These are phyloP conservation scores for Xiphophorus maculatus DNA, from an alignment of 2,113 vertebrate genomes.

Conservation along the genomic window DNA sequence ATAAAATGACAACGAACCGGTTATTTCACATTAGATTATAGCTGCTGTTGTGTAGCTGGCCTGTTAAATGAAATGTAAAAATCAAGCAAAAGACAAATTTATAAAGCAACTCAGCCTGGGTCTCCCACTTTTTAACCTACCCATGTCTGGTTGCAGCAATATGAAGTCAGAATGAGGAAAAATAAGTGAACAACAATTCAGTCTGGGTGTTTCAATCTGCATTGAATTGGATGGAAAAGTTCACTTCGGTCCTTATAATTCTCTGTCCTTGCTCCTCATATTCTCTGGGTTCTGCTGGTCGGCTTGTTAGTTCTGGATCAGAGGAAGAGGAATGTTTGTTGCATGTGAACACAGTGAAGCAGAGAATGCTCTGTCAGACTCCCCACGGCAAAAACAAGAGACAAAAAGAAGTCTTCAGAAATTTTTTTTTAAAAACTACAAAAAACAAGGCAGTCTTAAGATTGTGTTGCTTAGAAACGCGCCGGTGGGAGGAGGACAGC, in stretches of 20 bases:
- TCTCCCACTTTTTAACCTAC: not conserved
- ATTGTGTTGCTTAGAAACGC: no score
- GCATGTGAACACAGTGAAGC: slow-evolving; percentile 38
- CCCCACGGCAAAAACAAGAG: slow-evolving; percentile 1
- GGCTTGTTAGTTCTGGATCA: not conserved
- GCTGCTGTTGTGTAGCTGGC: not conserved
- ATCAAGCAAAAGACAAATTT: not conserved
- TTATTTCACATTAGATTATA: not conserved
- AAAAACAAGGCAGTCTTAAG: no score
- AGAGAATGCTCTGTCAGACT: slow-evolving; percentile 4
- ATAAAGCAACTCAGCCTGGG: not conserved
- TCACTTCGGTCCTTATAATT: no score
- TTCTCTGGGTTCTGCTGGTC: no score
- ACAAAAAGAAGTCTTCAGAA: slow-evolving; percentile 18
- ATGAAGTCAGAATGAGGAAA: no score
- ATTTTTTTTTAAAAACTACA: no score
- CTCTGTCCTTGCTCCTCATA: no score
- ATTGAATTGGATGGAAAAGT: no score
- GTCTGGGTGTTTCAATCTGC: no score
- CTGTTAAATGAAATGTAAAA: not conserved
- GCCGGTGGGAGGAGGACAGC: no score
- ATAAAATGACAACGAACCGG: not conserved
- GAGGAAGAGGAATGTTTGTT: not conserved
- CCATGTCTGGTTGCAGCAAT: not conserved
- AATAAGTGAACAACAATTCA: no score